phyloP scores from a whole-genome alignment of 2,888 invertebrate species.

The Caenorhabditis sulstoni region DNA sequence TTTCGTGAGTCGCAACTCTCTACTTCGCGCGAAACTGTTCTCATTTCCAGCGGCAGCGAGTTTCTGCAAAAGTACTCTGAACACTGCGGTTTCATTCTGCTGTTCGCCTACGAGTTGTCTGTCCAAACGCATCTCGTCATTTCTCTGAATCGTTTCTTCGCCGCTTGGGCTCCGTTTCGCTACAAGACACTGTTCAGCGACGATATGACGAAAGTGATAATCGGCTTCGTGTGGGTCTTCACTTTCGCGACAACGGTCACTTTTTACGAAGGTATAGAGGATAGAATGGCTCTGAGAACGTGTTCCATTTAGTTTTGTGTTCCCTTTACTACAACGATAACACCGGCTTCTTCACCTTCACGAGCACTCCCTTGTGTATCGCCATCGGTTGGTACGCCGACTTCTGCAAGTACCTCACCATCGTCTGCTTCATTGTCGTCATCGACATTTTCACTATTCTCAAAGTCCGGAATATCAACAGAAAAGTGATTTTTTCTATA shows the following conservation, averaged over 20 bases:
- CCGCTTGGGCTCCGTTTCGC: slow-evolving; percentile 32
- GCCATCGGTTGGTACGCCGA: slow-evolving; percentile 38
- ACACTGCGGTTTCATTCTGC: slow-evolving; percentile 41
- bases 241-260: slow-evolving; percentile 2
- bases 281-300: not conserved
- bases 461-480: slow-evolving; percentile 29
- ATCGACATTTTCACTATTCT: slow-evolving; percentile 34
- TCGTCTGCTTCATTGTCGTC: slow-evolving; percentile 20
- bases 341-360: slow-evolving; percentile 38
- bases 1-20: slow-evolving; percentile 7
- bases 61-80: slow-evolving; percentile 23
- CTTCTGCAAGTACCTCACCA: slow-evolving; percentile 37
- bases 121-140: slow-evolving; percentile 34
- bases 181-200: slow-evolving; percentile 30
- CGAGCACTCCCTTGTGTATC: slow-evolving; percentile 19
- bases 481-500: slow-evolving; percentile 5
- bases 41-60: slow-evolving; percentile 20
- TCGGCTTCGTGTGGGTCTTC: slow-evolving; percentile 2
- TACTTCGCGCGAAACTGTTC: not conserved
- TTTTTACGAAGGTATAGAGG: slow-evolving; percentile 24
- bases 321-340: slow-evolving; percentile 14
- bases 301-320: slow-evolving; percentile 30
- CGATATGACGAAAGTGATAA: slow-evolving; percentile 16
- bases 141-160: slow-evolving; percentile 36
- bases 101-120: slow-evolving; percentile 36